phyloP scores from a whole-genome alignment of 2,113 vertebrate genomes.

The Butorides virescens region DNA sequence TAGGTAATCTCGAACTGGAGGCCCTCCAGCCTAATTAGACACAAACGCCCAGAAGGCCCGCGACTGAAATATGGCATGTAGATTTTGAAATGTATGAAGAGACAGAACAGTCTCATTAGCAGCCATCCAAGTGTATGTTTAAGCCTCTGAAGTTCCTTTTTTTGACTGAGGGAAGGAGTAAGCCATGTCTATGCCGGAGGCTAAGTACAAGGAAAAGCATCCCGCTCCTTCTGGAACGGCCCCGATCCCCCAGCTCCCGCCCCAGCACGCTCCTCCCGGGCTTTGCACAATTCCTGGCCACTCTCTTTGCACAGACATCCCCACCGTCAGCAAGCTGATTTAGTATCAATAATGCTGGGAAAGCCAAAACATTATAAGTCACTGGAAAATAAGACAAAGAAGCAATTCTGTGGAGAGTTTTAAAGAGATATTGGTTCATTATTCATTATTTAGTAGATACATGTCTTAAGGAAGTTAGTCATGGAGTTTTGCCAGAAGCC shows the following conservation, averaged over 20 bases:
- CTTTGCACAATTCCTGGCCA: not conserved
- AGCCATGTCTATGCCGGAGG: not conserved
- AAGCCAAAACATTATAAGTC: not conserved
- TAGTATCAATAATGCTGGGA: not conserved
- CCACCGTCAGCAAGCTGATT: not conserved
- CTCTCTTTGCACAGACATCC: not conserved
- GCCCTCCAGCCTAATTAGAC: slow-evolving; percentile 48
- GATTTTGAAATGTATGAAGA: slow-evolving; percentile 10
- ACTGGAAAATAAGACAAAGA: slow-evolving; percentile 1
- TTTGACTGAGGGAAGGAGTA: not conserved
- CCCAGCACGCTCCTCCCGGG: not conserved
- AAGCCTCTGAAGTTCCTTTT: not conserved
- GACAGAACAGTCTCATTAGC: slow-evolving; percentile 25
- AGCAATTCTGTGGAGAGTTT: not conserved
- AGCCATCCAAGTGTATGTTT: not conserved
- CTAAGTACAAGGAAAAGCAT: slow-evolving; percentile 10
- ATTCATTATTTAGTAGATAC: not conserved
- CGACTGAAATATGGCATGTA: not conserved
- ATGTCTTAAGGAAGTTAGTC: not conserved
- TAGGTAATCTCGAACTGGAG: slow-evolving; percentile 44
- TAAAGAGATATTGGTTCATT: not conserved
- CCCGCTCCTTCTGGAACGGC: not conserved
- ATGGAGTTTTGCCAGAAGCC: not conserved
- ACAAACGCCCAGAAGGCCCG: not conserved
- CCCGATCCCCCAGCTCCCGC: accelerated